Percentiles rank a stretch among this genome's conserved stretches.
Evolutionary conservation across 1,140 invertebrate species (phyloP).

Genomic region (Leptinotarsa undecemlineata): DNA sequence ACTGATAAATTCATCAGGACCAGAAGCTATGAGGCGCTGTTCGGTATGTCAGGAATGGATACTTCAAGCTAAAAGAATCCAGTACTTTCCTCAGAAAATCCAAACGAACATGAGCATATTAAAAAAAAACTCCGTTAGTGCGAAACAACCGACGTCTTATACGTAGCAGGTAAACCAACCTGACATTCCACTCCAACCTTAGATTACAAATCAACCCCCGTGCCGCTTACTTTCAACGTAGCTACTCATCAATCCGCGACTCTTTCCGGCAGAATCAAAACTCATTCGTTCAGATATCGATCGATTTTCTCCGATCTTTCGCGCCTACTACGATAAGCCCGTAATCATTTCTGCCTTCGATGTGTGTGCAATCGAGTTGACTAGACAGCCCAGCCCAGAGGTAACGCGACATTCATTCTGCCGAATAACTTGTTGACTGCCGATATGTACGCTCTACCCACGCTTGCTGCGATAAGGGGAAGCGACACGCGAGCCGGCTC

Average conservation of each 20-base stretch:
- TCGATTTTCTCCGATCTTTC: background rate
- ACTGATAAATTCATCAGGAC: no score
- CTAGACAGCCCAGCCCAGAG: background rate
- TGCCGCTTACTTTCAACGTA: background rate
- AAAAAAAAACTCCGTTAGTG: no score
- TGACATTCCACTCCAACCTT: background rate
- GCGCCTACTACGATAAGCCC: background rate
- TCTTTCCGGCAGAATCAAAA: background rate
- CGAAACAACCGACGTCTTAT: no score
- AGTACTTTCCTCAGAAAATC: no score
- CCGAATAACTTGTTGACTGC: constrained; percentile 3
- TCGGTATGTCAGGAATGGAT: no score
- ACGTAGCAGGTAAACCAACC: no score
- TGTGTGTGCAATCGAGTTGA: background rate
- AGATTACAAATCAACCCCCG: background rate
- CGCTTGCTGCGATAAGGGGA: background rate
- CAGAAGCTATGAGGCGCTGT: no score
- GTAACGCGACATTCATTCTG: background rate
- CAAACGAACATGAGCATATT: no score
- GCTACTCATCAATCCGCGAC: background rate
- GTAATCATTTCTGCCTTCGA: background rate
- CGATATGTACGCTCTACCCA: background rate
- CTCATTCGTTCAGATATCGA: background rate
- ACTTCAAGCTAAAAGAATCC: no score
- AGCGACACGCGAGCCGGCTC: background rate